These are phyloP conservation scores for Dipodomys merriami DNA, from an alignment of 2,113 vertebrate genomes.

Conservation along the genomic window DNA sequence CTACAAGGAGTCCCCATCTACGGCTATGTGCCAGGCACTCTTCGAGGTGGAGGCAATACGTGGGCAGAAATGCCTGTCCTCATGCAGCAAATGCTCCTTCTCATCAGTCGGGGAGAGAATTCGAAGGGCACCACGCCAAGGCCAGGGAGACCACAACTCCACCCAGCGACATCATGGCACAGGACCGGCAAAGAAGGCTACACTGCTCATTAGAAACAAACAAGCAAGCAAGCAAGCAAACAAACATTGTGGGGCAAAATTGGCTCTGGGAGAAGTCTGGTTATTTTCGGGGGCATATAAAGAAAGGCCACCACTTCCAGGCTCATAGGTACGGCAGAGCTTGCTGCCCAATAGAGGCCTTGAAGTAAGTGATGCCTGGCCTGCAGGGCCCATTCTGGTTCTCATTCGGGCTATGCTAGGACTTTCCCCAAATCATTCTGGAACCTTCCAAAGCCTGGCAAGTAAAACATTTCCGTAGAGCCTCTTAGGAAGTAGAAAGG, in stretches of 20 bases:
- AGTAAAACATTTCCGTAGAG: neutral
- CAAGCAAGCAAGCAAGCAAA: too few relatives aligned
- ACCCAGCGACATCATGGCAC: neutral
- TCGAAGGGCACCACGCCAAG: fast-evolving
- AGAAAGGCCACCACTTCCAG: neutral
- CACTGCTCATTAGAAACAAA: too few relatives aligned
- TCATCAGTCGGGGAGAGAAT: neutral
- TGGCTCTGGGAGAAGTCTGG: neutral
- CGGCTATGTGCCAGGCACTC: neutral
- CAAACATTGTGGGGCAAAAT: neutral
- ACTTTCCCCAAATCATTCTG: neutral
- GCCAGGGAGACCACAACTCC: neutral
- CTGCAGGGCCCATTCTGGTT: neutral
- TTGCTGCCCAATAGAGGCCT: neutral
- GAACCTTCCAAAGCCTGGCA: neutral
- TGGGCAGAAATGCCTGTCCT: neutral
- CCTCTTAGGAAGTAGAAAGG: neutral
- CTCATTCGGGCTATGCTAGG: neutral
- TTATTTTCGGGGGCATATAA: neutral
- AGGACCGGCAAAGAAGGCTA: too few relatives aligned
- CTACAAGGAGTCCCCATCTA: neutral
- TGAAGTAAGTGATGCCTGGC: neutral
- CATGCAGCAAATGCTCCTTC: neutral
- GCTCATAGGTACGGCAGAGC: neutral
- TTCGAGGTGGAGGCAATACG: neutral